Evolutionary conservation across 2,888 invertebrate species (phyloP).

Genomic region (Tipula lateralis): DNA sequence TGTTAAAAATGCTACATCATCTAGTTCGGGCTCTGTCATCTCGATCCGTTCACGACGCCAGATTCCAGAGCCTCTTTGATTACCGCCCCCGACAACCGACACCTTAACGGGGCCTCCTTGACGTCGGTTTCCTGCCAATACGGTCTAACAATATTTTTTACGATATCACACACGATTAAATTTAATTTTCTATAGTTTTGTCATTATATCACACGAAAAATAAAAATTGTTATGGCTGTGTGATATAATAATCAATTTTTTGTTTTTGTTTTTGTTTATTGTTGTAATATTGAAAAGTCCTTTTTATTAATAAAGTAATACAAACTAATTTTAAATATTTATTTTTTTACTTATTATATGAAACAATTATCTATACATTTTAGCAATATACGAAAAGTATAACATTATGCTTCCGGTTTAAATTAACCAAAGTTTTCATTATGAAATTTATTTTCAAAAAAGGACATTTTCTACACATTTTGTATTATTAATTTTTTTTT

Average conservation of each 20-base stretch:
- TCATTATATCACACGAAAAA: background rate
- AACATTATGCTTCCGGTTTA: background rate
- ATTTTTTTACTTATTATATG: background rate
- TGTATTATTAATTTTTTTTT: background rate
- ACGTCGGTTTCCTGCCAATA: constrained; percentile 49
- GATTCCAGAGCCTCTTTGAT: constrained; percentile 48
- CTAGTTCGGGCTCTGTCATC: constrained; percentile 88
- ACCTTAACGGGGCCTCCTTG: constrained; percentile 50
- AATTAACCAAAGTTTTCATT: background rate
- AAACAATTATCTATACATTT: background rate
- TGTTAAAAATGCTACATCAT: constrained; percentile 88
- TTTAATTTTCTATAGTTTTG: background rate
- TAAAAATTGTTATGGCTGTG: background rate
- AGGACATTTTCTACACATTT: constrained; percentile 11
- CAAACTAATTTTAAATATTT: background rate
- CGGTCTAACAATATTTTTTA: constrained; percentile 36
- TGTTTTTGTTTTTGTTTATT: background rate
- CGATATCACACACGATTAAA: background rate
- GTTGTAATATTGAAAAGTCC: background rate
- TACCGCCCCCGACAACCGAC: constrained; percentile 49
- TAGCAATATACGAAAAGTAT: background rate
- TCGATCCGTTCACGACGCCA: constrained; percentile 56
- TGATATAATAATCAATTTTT: background rate
- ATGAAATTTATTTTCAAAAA: background rate
- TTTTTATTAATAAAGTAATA: background rate